Base-by-base conservation (phyloP, 2,113 vertebrate species). In the Eulemur rufifrons region DNA sequence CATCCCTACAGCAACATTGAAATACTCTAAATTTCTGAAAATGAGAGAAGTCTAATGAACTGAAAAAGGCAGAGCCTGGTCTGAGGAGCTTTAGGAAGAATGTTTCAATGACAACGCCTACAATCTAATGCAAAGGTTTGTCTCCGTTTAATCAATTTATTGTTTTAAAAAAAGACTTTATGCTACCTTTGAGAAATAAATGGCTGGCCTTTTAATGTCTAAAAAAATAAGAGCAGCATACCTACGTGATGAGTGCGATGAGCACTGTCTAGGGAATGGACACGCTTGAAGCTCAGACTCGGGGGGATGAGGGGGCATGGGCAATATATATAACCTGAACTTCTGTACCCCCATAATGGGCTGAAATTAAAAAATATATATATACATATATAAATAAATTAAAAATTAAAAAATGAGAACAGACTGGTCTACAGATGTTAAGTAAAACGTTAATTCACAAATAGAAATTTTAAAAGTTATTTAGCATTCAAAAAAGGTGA, bases 1-100 rank as follows among this genome's bases (percentile, higher is more conserved):
- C 68, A 93, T 12, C 25, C 34, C 66, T 74, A 91, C 23, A 64
- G 54, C 54, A 85, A 90, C 64, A 78, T 0, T 18, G 59, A 32
- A 89, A 73, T 50, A 89, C 54, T 8, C 63, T 76, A 8, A 83
- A 73, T 76, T 82, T 89, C 86, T 90, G 50, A 76, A 95, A 94
- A 68, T 29, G 3, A 88, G 73, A 92, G 50, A 76, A 52, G 76
- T 42, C 39, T 27, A 94, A 74, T 18, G 14, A 95, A 86, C 69
- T 64, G 59, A 71, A 84, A 88, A 95, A 64, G 73, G 27, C 6
- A 27, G 39, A 82, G 45, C 18, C 45, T 50, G 45, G 52, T 89
- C 73, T 95, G 69, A 2, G 27, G 50, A 87, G 21, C 27, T 91
- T 47, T 52, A 64, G 5, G 23, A 37, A 86, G 21, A 92, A 47